Evolutionary conservation across 2,888 invertebrate species (phyloP), one percentile per base, ranked within the genome.

Genomic region (Acanthosepion esculentum): DNA sequence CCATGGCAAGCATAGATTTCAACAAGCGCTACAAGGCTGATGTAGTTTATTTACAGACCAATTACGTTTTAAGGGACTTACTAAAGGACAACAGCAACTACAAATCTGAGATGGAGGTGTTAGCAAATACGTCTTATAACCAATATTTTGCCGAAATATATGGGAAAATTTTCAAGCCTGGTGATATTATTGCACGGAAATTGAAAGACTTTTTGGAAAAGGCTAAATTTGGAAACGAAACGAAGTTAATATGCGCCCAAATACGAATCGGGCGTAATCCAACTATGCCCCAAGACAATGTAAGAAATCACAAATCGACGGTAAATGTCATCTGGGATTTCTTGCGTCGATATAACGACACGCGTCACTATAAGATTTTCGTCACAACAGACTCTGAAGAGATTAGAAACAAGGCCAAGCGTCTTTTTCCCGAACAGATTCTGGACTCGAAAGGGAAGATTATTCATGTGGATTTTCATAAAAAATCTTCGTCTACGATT

Each of bases 211-310:
- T 95, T 18, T 33, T 95, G 26, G 94, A 95, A 26, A 50, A 94
- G 48, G 95, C 95, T 1, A 94, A 94, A 15, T 18, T 55, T 18
- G 95, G 95, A 29, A 94, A 95, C 3, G 33, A 91, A 8, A 95
- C 95, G 94, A 95, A 95, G 29, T 94, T 96, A 33, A 95, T 95
- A 15, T 95, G 96, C 94, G 95, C 95, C 41, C 96, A 96, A 94
- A 94, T 96, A 48, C 93, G 96, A 29, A 94, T 95, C 59, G 96
- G 95, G 20, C 94, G 95, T 50, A 96, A 95, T 95, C 96, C 96
- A 6, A 95, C 95, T 26, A 95, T 96, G 23, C 96, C 96, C 15
- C 94, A 94, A 26, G 96, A 96, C 92, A 95, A 95, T 50, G 94
- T 95, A 18, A 94, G 95, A 41, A 96, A 95, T 94, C 95, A 95